A percentile compares a stretch with the other conserved stretches of the same genome.
These are phyloP conservation scores for Xylota sylvarum DNA, from an alignment of 2,888 invertebrate species.

Conservation along the genomic window DNA sequence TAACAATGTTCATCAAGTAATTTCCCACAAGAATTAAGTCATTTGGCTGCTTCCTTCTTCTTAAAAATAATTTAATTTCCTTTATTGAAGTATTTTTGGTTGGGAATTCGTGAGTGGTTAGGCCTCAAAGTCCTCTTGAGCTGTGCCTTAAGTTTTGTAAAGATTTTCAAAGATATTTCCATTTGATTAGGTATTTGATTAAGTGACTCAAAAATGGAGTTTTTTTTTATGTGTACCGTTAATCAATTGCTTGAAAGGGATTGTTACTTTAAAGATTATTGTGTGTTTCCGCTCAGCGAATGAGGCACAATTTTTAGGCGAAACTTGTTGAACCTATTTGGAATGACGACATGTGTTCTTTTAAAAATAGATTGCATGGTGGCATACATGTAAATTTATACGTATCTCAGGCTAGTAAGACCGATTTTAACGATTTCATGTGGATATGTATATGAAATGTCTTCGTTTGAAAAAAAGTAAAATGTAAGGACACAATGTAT, in stretches of 20 bases:
- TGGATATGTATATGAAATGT: too few relatives aligned
- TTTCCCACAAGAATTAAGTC: slow-evolving; percentile 21
- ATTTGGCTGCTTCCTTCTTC: neutral
- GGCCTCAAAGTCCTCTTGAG: neutral
- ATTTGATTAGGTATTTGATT: slow-evolving; percentile 15
- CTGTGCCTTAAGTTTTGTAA: neutral
- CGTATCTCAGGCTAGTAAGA: too few relatives aligned
- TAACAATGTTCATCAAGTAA: neutral
- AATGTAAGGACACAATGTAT: too few relatives aligned
- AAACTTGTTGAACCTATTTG: too few relatives aligned
- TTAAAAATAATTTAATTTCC: neutral
- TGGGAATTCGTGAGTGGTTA: neutral
- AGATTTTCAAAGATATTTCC: slow-evolving; percentile 1
- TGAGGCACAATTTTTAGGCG: neutral
- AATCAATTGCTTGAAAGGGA: neutral
- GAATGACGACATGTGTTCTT: too few relatives aligned
- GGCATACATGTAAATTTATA: too few relatives aligned
- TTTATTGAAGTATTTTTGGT: slow-evolving; percentile 1
- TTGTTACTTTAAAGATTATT: neutral
- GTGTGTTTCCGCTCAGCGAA: neutral
- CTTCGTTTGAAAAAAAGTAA: too few relatives aligned
- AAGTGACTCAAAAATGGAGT: neutral
- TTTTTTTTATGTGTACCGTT: neutral
- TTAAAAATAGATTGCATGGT: too few relatives aligned
- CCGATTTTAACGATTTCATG: too few relatives aligned